Evolutionary conservation across 2,888 invertebrate species (phyloP).

Genomic region (Phyllotreta striolata): DNA sequence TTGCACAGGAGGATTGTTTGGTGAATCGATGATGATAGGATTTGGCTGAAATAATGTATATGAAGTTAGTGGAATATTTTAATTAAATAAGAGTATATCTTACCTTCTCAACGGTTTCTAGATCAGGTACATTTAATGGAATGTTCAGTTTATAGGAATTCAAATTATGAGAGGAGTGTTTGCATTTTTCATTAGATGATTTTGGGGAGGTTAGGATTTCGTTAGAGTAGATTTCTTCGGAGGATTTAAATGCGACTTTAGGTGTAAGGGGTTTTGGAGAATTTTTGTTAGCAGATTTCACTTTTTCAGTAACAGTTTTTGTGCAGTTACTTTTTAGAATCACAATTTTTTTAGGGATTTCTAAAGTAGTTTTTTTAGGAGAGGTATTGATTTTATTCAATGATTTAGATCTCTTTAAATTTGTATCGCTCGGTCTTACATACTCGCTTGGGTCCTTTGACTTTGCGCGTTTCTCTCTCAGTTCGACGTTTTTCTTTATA

Average conservation of each 20-base stretch:
- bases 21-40: not conserved
- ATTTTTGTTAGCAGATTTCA: not conserved
- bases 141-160: not conserved
- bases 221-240: not conserved
- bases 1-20: not conserved
- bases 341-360: slow-evolving; percentile 8
- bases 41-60: not conserved
- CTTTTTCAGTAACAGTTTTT: not conserved
- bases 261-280: not conserved
- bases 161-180: not conserved
- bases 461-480: slow-evolving; percentile 50
- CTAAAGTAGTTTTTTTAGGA: not conserved
- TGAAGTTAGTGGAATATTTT: not conserved
- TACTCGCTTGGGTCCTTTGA: slow-evolving; percentile 34
- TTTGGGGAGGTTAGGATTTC: not conserved
- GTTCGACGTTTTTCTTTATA: slow-evolving; percentile 59
- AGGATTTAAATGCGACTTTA: not conserved
- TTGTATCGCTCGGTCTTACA: not conserved
- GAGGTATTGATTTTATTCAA: not conserved
- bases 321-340: slow-evolving; percentile 21
- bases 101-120: not conserved
- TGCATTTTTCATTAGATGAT: not conserved
- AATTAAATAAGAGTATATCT: too few species aligned
- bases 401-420: not conserved
- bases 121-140: not conserved